A percentile compares a stretch with the other conserved stretches of the same genome.
Evolutionary conservation across 1,140 invertebrate genomes (phyloP).

Genomic region (Drosophila burlai): DNA sequence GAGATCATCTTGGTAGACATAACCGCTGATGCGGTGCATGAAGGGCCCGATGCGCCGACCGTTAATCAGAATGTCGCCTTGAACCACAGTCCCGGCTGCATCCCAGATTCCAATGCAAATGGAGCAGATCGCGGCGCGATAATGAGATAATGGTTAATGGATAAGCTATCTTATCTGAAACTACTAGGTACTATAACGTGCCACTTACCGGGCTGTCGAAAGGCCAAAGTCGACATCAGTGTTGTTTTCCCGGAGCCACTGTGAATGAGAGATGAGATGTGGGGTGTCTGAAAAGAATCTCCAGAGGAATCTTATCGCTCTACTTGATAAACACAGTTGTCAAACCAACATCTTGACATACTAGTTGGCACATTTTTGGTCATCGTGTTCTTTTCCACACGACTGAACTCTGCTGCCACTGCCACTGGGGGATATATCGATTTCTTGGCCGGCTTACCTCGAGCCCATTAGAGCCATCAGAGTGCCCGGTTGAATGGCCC

Average conservation of each 20-base stretch:
- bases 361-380: conserved; percentile 35
- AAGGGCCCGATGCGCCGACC: conserved; percentile 89
- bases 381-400: conserved; percentile 35
- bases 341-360: conserved; percentile 11
- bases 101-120: conserved; percentile 36
- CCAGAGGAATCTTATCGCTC: conserved; percentile 3
- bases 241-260: conserved; percentile 98
- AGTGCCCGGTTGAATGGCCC: conserved; percentile 92
- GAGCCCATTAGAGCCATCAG: conserved; percentile 96
- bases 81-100: conserved; percentile 88
- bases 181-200: conserved; percentile 7
- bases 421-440: conserved; percentile 38
- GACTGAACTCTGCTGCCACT: not conserved
- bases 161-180: conserved; percentile 57
- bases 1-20: conserved; percentile 97
- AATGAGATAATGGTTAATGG: conserved; percentile 11
- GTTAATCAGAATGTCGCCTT: conserved; percentile 92
- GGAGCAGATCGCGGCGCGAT: conserved; percentile 9
- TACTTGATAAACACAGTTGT: not conserved
- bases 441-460: conserved; percentile 87
- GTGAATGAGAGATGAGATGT: conserved; percentile 58
- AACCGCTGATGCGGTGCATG: conserved; percentile 94
- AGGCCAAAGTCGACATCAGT: conserved; percentile 95
- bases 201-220: conserved; percentile 88
- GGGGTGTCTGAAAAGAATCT: conserved; percentile 3